A percentile compares a stretch with the other conserved stretches of the same genome.
Evolutionary conservation across 1,140 invertebrate genomes (phyloP).

Genomic region (Drosophila sproati): DNA sequence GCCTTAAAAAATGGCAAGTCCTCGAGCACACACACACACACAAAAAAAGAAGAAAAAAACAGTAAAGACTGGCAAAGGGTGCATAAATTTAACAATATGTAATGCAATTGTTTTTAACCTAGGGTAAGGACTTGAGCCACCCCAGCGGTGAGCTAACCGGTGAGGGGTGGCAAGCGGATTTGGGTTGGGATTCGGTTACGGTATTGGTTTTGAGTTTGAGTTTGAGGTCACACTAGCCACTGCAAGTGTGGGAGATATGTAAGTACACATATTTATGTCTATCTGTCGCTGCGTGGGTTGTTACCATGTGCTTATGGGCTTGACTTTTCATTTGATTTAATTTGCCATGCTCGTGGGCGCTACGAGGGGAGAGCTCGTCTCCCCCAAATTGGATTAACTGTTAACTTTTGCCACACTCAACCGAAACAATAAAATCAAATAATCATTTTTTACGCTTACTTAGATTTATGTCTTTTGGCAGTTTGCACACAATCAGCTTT

Average conservation of each 20-base stretch:
- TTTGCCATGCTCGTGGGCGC: conserved; percentile 50
- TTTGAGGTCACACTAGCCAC: not conserved
- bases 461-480: conserved; percentile 58
- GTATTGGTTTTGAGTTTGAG: conserved; percentile 11
- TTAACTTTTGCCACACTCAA: conserved; percentile 76
- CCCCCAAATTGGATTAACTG: conserved; percentile 62
- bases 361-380: conserved; percentile 19
- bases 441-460: conserved; percentile 75
- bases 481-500: conserved; percentile 31
- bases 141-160: conserved; percentile 26
- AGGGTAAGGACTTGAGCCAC: conserved; percentile 38
- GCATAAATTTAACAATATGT: conserved; percentile 81
- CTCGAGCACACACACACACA: conserved; percentile 19
- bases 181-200: conserved; percentile 23
- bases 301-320: conserved; percentile 76
- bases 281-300: conserved; percentile 34
- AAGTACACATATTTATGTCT: conserved; percentile 2
- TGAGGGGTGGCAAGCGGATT: conserved; percentile 30
- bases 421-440: conserved; percentile 81
- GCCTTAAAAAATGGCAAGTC: conserved; percentile 75
- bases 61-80: conserved; percentile 52
- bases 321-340: conserved; percentile 83
- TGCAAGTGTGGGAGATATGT: conserved; percentile 19
- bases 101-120: conserved; percentile 71
- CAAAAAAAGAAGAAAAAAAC: conserved; percentile 16